These are phyloP conservation scores for Perca flavescens DNA, from an alignment of 2,113 vertebrate genomes.

Conservation along the genomic window DNA sequence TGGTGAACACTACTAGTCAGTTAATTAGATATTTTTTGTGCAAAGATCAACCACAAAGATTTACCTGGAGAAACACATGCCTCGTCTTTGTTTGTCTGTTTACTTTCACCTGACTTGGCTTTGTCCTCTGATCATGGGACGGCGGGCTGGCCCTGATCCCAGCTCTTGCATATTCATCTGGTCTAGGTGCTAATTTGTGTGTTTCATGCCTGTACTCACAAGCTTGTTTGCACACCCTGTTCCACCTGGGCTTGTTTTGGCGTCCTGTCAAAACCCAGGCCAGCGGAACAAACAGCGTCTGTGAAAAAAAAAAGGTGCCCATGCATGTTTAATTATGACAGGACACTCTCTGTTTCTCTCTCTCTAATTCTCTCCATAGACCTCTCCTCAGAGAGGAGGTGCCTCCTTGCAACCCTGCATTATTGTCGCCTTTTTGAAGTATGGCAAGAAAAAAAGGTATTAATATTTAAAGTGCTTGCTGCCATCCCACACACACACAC, in stretches of 20 bases:
- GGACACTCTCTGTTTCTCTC: constrained; percentile 79
- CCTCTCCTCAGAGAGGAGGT: constrained; percentile 89
- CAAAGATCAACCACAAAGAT: constrained; percentile 16
- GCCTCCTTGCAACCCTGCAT: constrained; percentile 88
- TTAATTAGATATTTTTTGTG: constrained; percentile 16
- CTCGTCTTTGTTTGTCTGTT: constrained; percentile 54
- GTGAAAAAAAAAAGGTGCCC: constrained; percentile 86
- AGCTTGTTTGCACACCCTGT: constrained; percentile 93
- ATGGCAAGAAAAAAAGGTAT: constrained; percentile 86
- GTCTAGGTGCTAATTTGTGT: constrained; percentile 95
- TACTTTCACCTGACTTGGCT: constrained; percentile 59
- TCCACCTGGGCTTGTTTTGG: constrained; percentile 97
- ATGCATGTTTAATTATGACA: constrained; percentile 98
- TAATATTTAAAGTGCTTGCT: constrained; percentile 92
- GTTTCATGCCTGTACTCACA: constrained; percentile 92
- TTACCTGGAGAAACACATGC: constrained; percentile 32
- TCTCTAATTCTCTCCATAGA: constrained; percentile 77
- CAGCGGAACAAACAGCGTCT: constrained; percentile 93
- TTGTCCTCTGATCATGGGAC: constrained; percentile 32
- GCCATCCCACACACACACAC: constrained; percentile 39
- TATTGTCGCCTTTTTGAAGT: constrained; percentile 93
- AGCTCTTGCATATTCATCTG: constrained; percentile 89
- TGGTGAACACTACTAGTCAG: background rate
- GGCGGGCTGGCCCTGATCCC: constrained; percentile 65
- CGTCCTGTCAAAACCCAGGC: constrained; percentile 95